phyloP scores from a whole-genome alignment of 2,888 invertebrate species.

The Caenorhabditis sp. region DNA sequence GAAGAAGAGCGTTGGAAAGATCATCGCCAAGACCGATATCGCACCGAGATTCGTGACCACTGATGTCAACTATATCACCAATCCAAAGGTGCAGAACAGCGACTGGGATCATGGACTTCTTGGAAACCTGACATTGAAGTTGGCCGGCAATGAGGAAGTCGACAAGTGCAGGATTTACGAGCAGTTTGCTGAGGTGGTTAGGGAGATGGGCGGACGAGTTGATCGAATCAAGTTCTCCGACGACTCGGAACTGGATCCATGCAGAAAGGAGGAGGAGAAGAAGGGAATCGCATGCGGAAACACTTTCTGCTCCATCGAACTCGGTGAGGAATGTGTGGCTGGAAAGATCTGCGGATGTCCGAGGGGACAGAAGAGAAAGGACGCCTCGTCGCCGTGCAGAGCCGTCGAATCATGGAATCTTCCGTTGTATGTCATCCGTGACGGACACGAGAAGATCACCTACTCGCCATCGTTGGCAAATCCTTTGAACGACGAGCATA shows the following conservation, averaged over 20 bases:
- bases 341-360: constrained; percentile 79
- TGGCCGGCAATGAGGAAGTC: constrained; percentile 69
- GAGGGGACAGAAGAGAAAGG: constrained; percentile 75
- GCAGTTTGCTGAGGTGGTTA: constrained; percentile 68
- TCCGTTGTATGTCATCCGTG: constrained; percentile 77
- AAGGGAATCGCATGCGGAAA: constrained; percentile 75
- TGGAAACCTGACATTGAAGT: constrained; percentile 73
- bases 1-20: constrained; percentile 73
- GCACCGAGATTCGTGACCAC: constrained; percentile 74
- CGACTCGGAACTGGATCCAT: constrained; percentile 74
- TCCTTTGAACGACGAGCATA: constrained; percentile 67
- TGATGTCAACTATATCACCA: constrained; percentile 78
- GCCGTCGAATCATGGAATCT: constrained; percentile 76
- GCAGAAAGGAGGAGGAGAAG: constrained; percentile 59
- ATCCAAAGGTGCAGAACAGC: constrained; percentile 77
- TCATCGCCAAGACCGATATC: constrained; percentile 71
- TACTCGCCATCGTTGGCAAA: constrained; percentile 72
- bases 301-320: constrained; percentile 74
- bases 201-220: constrained; percentile 66
- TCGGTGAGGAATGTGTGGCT: constrained; percentile 82
- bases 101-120: constrained; percentile 79
- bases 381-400: constrained; percentile 70
- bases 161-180: constrained; percentile 73
- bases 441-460: constrained; percentile 67
- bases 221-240: constrained; percentile 71